Conservation (phyloP, 2,113 vertebrate species). For the Cichladusa arquata region DNA sequence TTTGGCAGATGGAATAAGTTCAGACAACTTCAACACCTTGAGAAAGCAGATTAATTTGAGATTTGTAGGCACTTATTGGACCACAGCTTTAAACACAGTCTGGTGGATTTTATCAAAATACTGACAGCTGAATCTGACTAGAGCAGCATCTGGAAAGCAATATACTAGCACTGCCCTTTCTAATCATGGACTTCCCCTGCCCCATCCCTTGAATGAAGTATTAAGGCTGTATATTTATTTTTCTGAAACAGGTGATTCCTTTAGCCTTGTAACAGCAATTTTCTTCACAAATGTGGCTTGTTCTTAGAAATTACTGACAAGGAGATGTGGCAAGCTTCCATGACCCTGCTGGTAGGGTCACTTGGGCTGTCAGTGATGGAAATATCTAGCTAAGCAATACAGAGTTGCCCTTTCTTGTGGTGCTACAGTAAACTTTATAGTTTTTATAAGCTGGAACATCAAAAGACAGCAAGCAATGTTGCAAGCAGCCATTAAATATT, state of each 20-base stretch:
- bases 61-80: background rate
- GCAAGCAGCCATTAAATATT: background rate
- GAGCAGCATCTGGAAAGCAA: background rate
- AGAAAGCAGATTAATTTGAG: background rate
- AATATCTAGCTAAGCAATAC: constrained; percentile 67
- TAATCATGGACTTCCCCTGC: background rate
- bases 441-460: background rate
- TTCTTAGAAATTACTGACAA: constrained; percentile 60
- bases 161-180: background rate
- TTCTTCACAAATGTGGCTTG: constrained; percentile 66
- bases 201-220: background rate
- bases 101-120: background rate
- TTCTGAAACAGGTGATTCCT: constrained; percentile 48
- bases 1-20: background rate
- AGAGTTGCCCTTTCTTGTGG: constrained; percentile 67
- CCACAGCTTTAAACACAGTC: background rate
- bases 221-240: background rate
- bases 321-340: constrained; percentile 51
- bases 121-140: background rate
- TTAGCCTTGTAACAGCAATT: constrained; percentile 50
- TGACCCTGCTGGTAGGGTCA: constrained; percentile 35
- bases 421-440: background rate
- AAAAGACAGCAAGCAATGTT: background rate
- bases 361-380: constrained; percentile 67
- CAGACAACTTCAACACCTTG: background rate